phyloP scores from a whole-genome alignment of 2,888 invertebrate genomes.

The Callimorpha dominula region DNA sequence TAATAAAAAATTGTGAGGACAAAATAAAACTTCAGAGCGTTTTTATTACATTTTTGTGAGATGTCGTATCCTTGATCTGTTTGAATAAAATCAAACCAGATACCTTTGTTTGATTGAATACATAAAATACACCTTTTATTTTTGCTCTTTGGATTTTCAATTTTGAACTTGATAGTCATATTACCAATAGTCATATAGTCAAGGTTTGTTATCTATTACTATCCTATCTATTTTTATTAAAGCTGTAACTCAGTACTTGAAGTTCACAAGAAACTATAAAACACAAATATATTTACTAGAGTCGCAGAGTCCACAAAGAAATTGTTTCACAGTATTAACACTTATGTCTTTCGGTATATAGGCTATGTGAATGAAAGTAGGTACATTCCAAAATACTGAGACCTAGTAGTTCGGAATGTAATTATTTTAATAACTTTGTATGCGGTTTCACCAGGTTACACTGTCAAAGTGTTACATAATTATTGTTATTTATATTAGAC shows the following conservation, averaged over 20 bases:
- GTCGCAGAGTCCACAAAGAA: not conserved
- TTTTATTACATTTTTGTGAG: conserved; percentile 22
- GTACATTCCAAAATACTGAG: no score
- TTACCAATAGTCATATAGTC: not conserved
- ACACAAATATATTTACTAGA: not conserved
- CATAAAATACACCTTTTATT: conserved; percentile 8
- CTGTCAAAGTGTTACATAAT: no score
- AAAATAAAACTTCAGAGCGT: conserved; percentile 20
- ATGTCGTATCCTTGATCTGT: conserved; percentile 21
- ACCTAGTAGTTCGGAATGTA: no score
- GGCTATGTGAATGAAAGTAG: not conserved
- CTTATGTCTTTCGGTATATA: not conserved
- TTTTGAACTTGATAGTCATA: not conserved
- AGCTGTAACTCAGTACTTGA: not conserved
- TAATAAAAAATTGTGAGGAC: conserved; percentile 23
- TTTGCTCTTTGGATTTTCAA: not conserved
- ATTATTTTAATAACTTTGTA: no score
- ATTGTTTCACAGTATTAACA: not conserved
- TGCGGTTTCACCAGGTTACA: no score
- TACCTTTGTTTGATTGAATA: conserved; percentile 6
- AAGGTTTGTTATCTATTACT: no score
- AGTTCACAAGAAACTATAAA: not conserved
- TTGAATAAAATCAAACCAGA: conserved; percentile 15
- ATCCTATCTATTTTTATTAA: no score
- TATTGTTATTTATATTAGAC: no score